Conservation (phyloP, 2,888 invertebrate genomes). For the Coremacera marginata region DNA sequence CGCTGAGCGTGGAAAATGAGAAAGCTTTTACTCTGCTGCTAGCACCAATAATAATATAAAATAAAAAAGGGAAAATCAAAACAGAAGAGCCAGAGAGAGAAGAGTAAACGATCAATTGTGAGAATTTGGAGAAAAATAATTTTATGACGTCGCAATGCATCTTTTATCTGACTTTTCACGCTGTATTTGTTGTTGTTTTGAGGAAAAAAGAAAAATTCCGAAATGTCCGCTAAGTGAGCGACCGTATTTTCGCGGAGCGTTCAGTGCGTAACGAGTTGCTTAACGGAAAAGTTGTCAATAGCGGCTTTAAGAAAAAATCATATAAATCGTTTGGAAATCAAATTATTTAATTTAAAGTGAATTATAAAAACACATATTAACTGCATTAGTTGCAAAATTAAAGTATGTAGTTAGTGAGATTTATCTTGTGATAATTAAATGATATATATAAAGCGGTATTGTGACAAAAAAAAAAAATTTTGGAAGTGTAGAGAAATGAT, state of each 20-base stretch:
- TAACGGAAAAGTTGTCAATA: slow-evolving; percentile 47
- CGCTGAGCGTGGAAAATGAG: no score
- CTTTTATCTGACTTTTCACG: background rate
- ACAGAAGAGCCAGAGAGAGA: background rate
- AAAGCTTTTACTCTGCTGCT: no score
- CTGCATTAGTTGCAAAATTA: background rate
- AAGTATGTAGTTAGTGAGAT: background rate
- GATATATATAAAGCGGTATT: no score
- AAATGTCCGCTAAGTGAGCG: background rate
- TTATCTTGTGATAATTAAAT: no score
- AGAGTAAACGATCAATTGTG: background rate
- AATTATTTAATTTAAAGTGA: no score
- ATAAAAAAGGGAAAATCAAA: background rate
- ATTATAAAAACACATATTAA: background rate
- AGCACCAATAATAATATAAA: no score
- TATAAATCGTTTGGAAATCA: slow-evolving; percentile 3
- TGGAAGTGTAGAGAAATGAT: no score
- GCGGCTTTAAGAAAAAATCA: background rate
- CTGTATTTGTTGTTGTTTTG: background rate
- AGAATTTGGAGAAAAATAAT: background rate
- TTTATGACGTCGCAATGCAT: background rate
- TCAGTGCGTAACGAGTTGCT: slow-evolving; percentile 58
- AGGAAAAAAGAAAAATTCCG: background rate
- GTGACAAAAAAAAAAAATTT: no score
- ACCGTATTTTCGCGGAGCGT: slow-evolving; percentile 25